Percentiles rank a stretch among this genome's conserved stretches.
These are phyloP conservation scores for Diaperis boleti DNA, from an alignment of 2,888 invertebrate species.

Conservation along the genomic window DNA sequence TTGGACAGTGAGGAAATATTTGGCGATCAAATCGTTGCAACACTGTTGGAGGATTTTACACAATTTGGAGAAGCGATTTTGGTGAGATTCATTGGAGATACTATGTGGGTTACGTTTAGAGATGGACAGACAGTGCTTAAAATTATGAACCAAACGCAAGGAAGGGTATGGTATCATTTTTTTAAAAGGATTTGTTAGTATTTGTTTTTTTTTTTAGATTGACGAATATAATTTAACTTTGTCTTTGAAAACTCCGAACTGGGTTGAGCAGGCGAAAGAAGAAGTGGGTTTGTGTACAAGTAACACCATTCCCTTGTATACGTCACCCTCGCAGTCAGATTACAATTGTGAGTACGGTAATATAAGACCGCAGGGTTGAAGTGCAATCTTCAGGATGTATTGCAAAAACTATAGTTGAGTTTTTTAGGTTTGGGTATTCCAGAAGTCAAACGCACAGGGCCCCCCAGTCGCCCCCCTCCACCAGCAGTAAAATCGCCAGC, in stretches of 20 bases:
- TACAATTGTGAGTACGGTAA: slow-evolving; percentile 66
- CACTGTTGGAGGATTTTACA: slow-evolving; percentile 83
- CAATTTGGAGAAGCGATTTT: slow-evolving; percentile 91
- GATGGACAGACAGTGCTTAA: slow-evolving; percentile 90
- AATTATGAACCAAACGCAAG: slow-evolving; percentile 66
- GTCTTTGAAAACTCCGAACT: slow-evolving; percentile 85
- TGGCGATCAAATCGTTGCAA: slow-evolving; percentile 84
- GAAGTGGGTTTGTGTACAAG: slow-evolving; percentile 88
- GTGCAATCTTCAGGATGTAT: too few relatives aligned
- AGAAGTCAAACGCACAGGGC: slow-evolving; percentile 64
- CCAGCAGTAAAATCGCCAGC: slow-evolving; percentile 65
- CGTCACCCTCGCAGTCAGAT: slow-evolving; percentile 59
- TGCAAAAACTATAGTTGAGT: neutral
- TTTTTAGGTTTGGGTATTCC: slow-evolving; percentile 66
- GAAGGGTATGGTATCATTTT: slow-evolving; percentile 38
- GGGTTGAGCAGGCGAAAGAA: slow-evolving; percentile 84
- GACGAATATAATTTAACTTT: slow-evolving; percentile 77
- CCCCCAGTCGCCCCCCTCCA: slow-evolving; percentile 70
- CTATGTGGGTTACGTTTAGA: slow-evolving; percentile 93
- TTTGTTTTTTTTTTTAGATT: slow-evolving; percentile 74
- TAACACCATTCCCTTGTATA: slow-evolving; percentile 83
- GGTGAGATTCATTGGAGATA: slow-evolving; percentile 89
- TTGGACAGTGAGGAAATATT: slow-evolving; percentile 71
- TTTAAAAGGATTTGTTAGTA: neutral
- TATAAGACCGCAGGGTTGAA: too few relatives aligned